Percentiles rank a stretch among this genome's conserved stretches.
Conservation (phyloP, 2,797 vertebrate genomes). For the Onychomys arenicola region DNA sequence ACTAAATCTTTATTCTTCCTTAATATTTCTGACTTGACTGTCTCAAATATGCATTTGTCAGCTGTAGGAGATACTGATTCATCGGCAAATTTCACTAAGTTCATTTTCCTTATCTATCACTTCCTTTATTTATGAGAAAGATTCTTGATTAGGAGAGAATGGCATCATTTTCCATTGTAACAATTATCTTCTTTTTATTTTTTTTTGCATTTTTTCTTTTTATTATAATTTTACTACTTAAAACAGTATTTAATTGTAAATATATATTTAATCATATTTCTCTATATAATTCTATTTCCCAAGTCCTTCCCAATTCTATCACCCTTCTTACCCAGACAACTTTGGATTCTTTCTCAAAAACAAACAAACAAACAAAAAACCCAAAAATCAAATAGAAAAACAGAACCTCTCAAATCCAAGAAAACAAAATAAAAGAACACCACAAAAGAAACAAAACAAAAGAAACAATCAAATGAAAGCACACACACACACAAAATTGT, state of each 20-base stretch:
- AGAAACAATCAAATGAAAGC: neutral
- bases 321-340: neutral
- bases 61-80: neutral
- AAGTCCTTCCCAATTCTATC: neutral
- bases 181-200: neutral
- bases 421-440: neutral
- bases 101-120: neutral
- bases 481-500: neutral
- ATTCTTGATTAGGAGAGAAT: slow-evolving; percentile 13
- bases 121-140: neutral
- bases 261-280: neutral
- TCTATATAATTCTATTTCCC: neutral
- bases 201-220: neutral
- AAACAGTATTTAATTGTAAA: neutral
- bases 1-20: neutral
- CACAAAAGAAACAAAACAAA: neutral
- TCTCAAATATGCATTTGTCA: neutral
- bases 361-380: neutral
- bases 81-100: neutral
- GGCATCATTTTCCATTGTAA: neutral
- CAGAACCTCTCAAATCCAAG: neutral
- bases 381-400: neutral
- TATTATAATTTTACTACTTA: neutral
- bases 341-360: neutral
- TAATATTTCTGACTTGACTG: neutral